These are phyloP conservation scores for Takifugu ocellatus DNA, from an alignment of 2,797 vertebrate species.

Conservation along the genomic window DNA sequence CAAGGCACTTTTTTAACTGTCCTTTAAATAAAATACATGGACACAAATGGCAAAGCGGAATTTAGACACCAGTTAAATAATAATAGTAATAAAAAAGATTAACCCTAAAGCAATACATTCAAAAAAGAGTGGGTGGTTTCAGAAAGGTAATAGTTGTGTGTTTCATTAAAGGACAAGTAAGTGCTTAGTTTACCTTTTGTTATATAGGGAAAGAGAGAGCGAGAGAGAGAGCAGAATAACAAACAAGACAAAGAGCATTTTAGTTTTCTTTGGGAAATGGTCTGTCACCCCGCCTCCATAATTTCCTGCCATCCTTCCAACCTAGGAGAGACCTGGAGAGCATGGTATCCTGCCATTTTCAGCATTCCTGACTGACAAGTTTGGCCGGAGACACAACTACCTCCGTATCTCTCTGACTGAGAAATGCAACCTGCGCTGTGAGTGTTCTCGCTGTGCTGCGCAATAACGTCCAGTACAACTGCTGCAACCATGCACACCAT, in stretches of 20 bases:
- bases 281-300: background rate
- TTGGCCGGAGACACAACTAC: conserved; percentile 90
- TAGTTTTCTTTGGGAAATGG: background rate
- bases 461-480: too few relatives aligned
- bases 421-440: conserved; percentile 97
- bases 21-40: too few relatives aligned
- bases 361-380: conserved; percentile 86
- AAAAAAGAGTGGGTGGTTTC: too few relatives aligned
- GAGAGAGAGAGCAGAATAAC: too few relatives aligned
- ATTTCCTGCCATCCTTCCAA: background rate
- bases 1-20: background rate
- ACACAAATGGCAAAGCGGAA: too few relatives aligned
- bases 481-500: background rate
- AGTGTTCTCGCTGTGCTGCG: conserved; percentile 51
- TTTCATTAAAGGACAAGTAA: too few relatives aligned
- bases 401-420: conserved; percentile 94
- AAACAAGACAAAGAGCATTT: background rate
- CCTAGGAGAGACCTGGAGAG: conserved; percentile 70
- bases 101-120: background rate
- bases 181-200: too few relatives aligned
- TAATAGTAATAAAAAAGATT: background rate
- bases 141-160: too few relatives aligned
- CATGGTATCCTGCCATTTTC: conserved; percentile 81
- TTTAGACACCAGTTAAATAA: too few relatives aligned
- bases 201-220: too few relatives aligned